phyloP scores from a whole-genome alignment of 2,113 vertebrate species.

The Ailurus styani region DNA sequence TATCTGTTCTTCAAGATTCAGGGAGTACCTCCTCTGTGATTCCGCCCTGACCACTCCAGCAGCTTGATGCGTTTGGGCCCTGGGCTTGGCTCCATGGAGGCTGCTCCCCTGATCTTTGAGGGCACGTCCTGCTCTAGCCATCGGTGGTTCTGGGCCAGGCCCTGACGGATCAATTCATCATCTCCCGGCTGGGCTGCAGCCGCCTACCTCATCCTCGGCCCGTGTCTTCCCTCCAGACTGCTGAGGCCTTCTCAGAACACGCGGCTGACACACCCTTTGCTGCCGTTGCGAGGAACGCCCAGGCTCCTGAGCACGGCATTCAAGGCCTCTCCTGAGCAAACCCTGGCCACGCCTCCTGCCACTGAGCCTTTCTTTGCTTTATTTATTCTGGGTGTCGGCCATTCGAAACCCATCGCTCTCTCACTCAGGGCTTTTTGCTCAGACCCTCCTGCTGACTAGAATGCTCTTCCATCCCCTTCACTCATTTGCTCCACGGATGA shows the following conservation, averaged over 20 bases:
- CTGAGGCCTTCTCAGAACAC: neutral
- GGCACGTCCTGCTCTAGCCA: neutral
- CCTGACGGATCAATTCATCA: too few relatives aligned
- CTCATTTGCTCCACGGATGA: neutral
- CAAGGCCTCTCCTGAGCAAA: neutral
- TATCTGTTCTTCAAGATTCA: neutral
- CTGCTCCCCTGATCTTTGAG: neutral
- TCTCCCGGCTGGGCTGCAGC: neutral
- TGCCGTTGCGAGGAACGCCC: too few relatives aligned
- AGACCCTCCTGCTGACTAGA: neutral
- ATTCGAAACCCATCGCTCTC: neutral
- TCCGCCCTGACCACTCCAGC: neutral
- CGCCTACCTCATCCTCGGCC: neutral
- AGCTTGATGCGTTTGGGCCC: neutral
- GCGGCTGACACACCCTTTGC: neutral
- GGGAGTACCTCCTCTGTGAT: neutral
- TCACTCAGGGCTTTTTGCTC: neutral
- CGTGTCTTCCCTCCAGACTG: neutral
- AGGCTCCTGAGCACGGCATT: neutral
- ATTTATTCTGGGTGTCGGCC: neutral
- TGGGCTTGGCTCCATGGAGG: neutral
- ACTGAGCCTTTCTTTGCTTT: neutral
- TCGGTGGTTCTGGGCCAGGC: neutral
- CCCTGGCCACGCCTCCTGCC: neutral
- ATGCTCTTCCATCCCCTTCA: neutral